Evolutionary conservation across 2,113 vertebrate genomes (phyloP).

Genomic region (Silurus meridionalis): DNA sequence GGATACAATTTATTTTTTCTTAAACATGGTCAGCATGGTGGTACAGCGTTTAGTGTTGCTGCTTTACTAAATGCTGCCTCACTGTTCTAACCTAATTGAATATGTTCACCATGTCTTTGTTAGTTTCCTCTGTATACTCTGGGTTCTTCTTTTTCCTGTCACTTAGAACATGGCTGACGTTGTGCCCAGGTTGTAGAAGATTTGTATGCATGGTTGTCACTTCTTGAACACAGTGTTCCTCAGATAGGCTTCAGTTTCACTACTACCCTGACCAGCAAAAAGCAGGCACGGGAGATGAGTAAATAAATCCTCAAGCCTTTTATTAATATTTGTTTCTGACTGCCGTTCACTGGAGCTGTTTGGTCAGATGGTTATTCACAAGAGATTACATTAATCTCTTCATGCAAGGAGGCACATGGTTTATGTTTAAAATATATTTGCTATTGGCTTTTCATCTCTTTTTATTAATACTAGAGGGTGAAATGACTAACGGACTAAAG

Average conservation of each 20-base stretch:
- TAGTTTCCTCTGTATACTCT: not conserved
- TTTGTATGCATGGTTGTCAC: not conserved
- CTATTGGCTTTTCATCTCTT: not conserved
- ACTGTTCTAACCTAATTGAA: no score
- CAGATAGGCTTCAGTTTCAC: not conserved
- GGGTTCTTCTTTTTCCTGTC: not conserved
- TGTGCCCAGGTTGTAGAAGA: not conserved
- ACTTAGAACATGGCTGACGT: not conserved
- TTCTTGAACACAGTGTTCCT: not conserved
- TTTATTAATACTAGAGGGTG: not conserved
- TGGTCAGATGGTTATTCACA: not conserved
- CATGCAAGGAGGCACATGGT: not conserved
- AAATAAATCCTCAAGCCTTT: not conserved
- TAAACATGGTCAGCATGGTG: no score
- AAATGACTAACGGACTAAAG: not conserved
- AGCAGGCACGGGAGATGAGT: not conserved
- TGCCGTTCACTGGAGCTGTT: not conserved
- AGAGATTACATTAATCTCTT: not conserved
- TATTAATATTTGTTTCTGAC: not conserved
- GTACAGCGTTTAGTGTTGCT: no score
- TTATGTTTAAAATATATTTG: not conserved
- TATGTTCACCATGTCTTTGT: no score
- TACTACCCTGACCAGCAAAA: not conserved
- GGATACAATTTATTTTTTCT: not conserved
- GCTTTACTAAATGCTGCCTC: no score